Percentiles rank a stretch among this genome's conserved stretches.
These are phyloP conservation scores for Paratilapia polleni DNA, from an alignment of 2,113 vertebrate genomes.

Conservation along the genomic window DNA sequence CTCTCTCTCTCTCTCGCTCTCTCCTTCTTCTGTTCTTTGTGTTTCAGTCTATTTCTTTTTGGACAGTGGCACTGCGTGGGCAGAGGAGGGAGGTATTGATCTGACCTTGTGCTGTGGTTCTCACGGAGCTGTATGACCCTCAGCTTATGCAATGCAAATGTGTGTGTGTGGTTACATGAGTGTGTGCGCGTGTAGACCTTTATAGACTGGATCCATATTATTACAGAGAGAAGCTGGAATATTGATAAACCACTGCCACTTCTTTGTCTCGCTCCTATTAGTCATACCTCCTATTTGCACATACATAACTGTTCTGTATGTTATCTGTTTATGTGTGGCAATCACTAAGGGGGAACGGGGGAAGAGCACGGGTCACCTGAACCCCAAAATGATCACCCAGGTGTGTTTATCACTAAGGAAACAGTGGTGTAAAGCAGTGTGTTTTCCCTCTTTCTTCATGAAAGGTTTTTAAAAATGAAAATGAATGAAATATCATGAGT, in stretches of 20 bases:
- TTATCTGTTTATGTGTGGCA: conserved; percentile 26
- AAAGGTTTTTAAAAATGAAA: neutral
- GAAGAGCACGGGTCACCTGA: conserved; percentile 15
- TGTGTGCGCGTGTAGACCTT: conserved; percentile 31
- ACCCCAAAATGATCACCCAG: conserved; percentile 43
- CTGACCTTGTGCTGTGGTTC: conserved; percentile 45
- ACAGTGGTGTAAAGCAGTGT: neutral
- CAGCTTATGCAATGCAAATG: conserved; percentile 40
- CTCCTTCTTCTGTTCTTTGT: neutral
- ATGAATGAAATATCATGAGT: neutral
- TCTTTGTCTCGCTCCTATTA: neutral
- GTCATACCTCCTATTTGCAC: neutral
- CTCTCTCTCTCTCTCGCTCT: neutral
- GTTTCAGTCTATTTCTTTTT: neutral
- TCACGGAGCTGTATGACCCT: conserved; percentile 45
- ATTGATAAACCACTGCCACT: neutral
- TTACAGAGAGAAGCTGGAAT: neutral
- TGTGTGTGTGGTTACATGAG: conserved; percentile 12
- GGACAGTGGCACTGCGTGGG: conserved; percentile 40
- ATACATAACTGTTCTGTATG: conserved; percentile 5
- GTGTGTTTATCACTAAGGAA: conserved; percentile 48
- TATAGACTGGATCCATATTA: conserved; percentile 40
- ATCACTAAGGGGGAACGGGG: conserved; percentile 26
- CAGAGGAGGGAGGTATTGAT: conserved; percentile 56
- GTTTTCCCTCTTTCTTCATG: neutral